Percentiles rank a stretch among this genome's conserved stretches.
Evolutionary conservation across 2,888 invertebrate species (phyloP).

Genomic region (Brachypalpus laphriformis): DNA sequence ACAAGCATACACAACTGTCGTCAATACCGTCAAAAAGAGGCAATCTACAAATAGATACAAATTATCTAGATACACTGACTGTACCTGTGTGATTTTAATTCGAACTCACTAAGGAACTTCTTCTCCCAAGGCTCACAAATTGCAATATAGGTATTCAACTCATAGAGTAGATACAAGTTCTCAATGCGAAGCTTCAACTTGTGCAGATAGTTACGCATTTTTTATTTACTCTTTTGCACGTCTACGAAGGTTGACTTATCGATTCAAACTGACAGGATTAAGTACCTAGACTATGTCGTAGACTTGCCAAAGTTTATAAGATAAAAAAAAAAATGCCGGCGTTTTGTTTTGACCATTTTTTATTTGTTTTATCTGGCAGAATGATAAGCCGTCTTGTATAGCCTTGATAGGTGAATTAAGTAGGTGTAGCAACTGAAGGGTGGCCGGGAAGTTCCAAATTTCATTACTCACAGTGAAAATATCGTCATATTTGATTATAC

Average conservation of each 20-base stretch:
- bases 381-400: neutral
- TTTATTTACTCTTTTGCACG: neutral
- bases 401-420: neutral
- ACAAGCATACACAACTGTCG: constrained; percentile 18
- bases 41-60: constrained; percentile 36
- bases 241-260: neutral
- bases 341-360: neutral
- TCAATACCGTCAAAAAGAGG: constrained; percentile 10
- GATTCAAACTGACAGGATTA: neutral
- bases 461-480: neutral
- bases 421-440: neutral
- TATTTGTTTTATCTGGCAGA: neutral
- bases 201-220: neutral
- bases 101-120: constrained; percentile 39
- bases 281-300: neutral
- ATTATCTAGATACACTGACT: too few relatives aligned
- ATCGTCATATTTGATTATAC: neutral
- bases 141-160: constrained; percentile 39
- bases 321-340: constrained; percentile 1
- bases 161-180: constrained; percentile 35
- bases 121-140: constrained; percentile 52
- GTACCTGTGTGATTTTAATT: neutral
- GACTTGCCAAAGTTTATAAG: constrained; percentile 5
- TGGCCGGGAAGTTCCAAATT: neutral
- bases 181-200: constrained; percentile 23